phyloP scores from a whole-genome alignment of 2,888 invertebrate species.

The Loripinus fragilis region DNA sequence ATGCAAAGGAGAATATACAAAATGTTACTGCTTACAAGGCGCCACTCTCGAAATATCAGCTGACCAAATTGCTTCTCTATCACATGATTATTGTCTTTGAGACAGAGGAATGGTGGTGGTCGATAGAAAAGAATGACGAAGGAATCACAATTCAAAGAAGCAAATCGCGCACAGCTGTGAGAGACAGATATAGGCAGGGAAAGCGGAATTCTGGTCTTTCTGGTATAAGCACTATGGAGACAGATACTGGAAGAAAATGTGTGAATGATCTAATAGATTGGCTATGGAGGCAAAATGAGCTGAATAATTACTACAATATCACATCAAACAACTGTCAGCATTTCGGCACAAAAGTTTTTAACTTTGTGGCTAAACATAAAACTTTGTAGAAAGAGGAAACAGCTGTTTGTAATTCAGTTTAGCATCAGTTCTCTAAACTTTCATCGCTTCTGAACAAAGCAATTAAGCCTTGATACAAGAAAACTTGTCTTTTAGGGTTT shows the following conservation, averaged over 20 bases:
- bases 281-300: constrained; percentile 19
- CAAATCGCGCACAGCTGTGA: not conserved
- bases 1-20: too few species aligned
- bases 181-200: not conserved
- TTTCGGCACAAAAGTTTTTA: constrained; percentile 17
- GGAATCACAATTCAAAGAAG: constrained; percentile 38
- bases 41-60: too few species aligned
- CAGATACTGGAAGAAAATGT: not conserved
- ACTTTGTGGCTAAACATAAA: not conserved
- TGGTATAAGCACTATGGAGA: not conserved
- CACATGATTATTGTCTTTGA: constrained; percentile 28
- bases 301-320: constrained; percentile 6
- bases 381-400: too few species aligned
- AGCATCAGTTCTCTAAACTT: too few species aligned
- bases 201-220: not conserved
- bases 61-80: not conserved
- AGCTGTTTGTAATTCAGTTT: too few species aligned
- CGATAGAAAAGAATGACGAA: constrained; percentile 31
- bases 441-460: too few species aligned
- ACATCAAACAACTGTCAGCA: constrained; percentile 15
- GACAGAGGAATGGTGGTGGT: constrained; percentile 29
- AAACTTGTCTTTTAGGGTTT: too few species aligned
- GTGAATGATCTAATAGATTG: constrained; percentile 15
- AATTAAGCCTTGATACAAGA: too few species aligned
- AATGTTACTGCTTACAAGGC: too few species aligned